A percentile compares a stretch with the other conserved stretches of the same genome.
Conservation (phyloP, 2,888 invertebrate species). For the Argynnis bischoffii region DNA sequence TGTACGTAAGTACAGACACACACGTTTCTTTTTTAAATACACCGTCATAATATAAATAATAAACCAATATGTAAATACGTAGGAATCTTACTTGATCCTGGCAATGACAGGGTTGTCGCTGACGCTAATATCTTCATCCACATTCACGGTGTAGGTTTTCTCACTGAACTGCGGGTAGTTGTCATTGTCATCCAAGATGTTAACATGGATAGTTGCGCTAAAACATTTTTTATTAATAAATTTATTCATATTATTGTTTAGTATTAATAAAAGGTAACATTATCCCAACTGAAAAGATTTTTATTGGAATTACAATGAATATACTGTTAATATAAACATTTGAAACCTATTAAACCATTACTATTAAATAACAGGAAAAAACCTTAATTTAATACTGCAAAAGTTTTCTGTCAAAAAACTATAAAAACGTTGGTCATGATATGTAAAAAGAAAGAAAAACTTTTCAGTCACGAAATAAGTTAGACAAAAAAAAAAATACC, state of each 20-base stretch:
- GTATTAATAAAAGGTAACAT: no score
- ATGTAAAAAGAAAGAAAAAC: not conserved
- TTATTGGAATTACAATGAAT: no score
- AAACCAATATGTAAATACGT: not conserved
- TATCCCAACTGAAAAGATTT: no score
- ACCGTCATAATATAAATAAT: not conserved
- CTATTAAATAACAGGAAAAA: no score
- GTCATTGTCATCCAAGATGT: conserved; percentile 94
- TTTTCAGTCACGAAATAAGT: not conserved
- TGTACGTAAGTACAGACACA: no score
- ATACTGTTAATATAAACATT: no score
- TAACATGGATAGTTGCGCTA: conserved; percentile 90
- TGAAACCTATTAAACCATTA: no score
- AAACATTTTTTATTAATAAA: conserved; percentile 29
- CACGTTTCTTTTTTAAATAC: not conserved
- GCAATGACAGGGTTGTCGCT: conserved; percentile 91
- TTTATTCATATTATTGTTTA: no score
- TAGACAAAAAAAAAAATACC: conserved; percentile 40
- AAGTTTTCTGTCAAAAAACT: not conserved
- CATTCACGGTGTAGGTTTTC: conserved; percentile 92
- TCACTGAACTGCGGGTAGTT: conserved; percentile 97
- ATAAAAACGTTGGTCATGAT: not conserved
- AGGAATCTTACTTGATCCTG: conserved; percentile 65
- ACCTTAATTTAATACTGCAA: not conserved
- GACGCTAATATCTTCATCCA: conserved; percentile 94